Evolutionary conservation across 2,888 invertebrate species (phyloP), one percentile per base, ranked within the genome.

Genomic region (Harmothoe impar): DNA sequence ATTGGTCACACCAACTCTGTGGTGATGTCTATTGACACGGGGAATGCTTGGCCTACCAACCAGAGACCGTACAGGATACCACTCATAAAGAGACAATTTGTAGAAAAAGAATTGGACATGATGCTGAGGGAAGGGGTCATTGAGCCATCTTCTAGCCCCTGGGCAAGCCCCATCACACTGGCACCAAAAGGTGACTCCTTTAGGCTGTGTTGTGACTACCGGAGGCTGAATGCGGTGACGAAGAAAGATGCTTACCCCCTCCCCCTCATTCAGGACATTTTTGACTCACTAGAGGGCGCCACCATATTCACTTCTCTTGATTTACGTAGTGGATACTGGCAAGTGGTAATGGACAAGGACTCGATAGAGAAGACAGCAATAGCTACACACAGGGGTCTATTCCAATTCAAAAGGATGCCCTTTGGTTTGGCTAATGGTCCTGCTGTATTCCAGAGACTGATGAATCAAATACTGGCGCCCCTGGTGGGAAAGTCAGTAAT

Each of bases 221-320:
- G n/a, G n/a, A n/a, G n/a, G n/a, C n/a, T n/a, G n/a, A n/a, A n/a
- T n/a, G n/a, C n/a, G n/a, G n/a, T n/a, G n/a, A n/a, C n/a, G n/a
- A n/a, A n/a, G n/a, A n/a, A n/a, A n/a, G n/a, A n/a, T n/a, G n/a
- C n/a, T n/a, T n/a, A n/a, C n/a, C n/a, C n/a, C n/a, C n/a, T n/a
- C n/a, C n/a, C n/a, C n/a, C n/a, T n/a, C n/a, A n/a, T n/a, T n/a
- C n/a, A n/a, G n/a, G n/a, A n/a, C n/a, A n/a, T n/a, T n/a, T n/a
- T n/a, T 1, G 91, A 84, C 25, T 35, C 91, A 29, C 52, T 92
- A 0, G 89, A 43, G 23, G 90, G 88, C 23, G 91, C 86, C 72
- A 77, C 12, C 3, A 43, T 91, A 33, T 93, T 93, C 89, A 90
- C 91, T 0, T 92, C 92, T 33, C 91, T 93, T 1, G 92, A 93